Percentiles rank a stretch among this genome's conserved stretches.
Conservation (phyloP, 2,888 invertebrate species). For the Craniophora ligustri region DNA sequence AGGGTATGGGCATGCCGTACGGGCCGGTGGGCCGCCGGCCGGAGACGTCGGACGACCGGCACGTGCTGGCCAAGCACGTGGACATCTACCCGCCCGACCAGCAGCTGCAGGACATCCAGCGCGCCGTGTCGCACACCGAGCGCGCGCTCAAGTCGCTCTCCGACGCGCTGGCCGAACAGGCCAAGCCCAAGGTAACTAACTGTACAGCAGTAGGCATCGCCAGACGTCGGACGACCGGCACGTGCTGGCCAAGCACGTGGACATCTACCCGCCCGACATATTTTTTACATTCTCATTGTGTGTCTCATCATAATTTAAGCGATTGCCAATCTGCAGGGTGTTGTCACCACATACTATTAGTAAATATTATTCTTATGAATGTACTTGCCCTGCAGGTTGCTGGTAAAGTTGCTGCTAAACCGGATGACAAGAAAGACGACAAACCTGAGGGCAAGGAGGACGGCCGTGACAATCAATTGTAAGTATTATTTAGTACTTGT, state of each 20-base stretch:
- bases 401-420: slow-evolving; percentile 66
- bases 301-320: too few relatives aligned
- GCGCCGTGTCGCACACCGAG: slow-evolving; percentile 97
- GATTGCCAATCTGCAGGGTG: too few relatives aligned
- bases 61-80: slow-evolving; percentile 97
- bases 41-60: slow-evolving; percentile 98
- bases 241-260: slow-evolving; percentile 97
- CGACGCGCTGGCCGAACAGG: slow-evolving; percentile 93
- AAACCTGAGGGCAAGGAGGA: slow-evolving; percentile 91
- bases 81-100: slow-evolving; percentile 98
- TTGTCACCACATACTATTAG: too few relatives aligned
- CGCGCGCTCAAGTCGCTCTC: slow-evolving; percentile 98
- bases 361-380: too few relatives aligned
- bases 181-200: slow-evolving; percentile 71
- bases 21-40: slow-evolving; percentile 91
- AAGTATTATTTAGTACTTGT: slow-evolving; percentile 68
- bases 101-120: slow-evolving; percentile 96
- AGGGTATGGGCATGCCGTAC: slow-evolving; percentile 70
- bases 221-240: slow-evolving; percentile 99
- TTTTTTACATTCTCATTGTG: too few relatives aligned
- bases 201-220: slow-evolving; percentile 93
- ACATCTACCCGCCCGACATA: slow-evolving; percentile 98
- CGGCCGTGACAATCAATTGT: slow-evolving; percentile 94
- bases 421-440: slow-evolving; percentile 77
- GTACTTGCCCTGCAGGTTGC: too few relatives aligned